Evolutionary conservation across 2,113 vertebrate genomes (phyloP).

Genomic region (Cinclus mexicanus): DNA sequence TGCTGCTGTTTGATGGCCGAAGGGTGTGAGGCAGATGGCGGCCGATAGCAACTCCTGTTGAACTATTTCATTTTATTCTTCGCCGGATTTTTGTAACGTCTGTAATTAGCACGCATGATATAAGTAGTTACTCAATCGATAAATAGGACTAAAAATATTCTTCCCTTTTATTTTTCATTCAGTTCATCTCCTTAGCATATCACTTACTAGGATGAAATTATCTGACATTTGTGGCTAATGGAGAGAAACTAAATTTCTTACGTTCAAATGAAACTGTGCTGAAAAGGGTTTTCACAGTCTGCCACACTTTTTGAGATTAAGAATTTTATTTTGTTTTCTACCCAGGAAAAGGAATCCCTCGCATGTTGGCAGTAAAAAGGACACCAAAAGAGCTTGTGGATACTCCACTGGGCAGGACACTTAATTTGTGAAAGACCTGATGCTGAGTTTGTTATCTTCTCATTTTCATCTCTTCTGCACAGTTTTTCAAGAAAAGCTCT

Average conservation of each 20-base stretch:
- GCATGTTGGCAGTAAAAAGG: neutral
- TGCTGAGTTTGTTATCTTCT: neutral
- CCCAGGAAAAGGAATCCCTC: neutral
- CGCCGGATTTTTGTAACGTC: neutral
- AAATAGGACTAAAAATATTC: neutral
- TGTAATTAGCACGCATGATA: accelerated
- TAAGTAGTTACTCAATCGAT: neutral
- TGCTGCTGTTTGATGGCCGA: neutral
- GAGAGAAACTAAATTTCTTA: neutral
- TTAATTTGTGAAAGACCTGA: neutral
- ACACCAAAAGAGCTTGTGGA: neutral
- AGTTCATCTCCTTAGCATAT: neutral
- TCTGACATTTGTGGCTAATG: neutral
- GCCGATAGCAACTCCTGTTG: neutral
- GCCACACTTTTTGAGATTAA: neutral
- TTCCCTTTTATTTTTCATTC: neutral
- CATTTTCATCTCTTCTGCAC: neutral
- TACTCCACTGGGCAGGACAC: neutral
- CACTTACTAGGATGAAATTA: neutral
- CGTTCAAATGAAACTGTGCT: neutral
- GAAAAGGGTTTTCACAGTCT: slow-evolving; percentile 15
- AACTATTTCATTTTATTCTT: neutral
- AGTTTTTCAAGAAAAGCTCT: neutral
- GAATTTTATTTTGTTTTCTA: neutral
- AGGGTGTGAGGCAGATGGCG: neutral